Conservation (phyloP, 2,888 invertebrate genomes). For the Metacarcinus magister region DNA sequence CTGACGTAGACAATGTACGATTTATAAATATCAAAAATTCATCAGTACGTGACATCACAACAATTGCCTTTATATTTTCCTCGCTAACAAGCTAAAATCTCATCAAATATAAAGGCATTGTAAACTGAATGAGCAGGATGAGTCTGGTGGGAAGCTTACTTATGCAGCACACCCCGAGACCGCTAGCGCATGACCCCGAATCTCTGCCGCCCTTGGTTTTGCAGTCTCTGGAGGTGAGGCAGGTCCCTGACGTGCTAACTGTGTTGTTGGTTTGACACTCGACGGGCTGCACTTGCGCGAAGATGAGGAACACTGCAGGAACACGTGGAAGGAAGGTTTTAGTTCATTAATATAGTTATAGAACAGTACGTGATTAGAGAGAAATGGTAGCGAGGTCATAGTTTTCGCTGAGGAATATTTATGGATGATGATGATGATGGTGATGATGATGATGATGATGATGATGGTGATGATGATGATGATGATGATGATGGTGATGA, state of each 20-base stretch:
- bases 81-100: no score
- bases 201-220: constrained; percentile 89
- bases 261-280: constrained; percentile 67
- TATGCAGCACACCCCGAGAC: constrained; percentile 92
- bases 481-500: not conserved
- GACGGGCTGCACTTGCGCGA: constrained; percentile 64
- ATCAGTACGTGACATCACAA: no score
- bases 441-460: not conserved
- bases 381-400: no score
- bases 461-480: not conserved
- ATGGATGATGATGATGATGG: not conserved
- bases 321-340: not conserved
- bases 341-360: not conserved
- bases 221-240: constrained; percentile 91
- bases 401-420: not conserved
- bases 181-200: constrained; percentile 90
- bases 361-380: not conserved
- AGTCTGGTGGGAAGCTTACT: constrained; percentile 87
- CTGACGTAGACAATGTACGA: no score
- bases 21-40: no score
- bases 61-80: no score
- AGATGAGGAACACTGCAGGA: constrained; percentile 74
- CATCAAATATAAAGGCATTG: no score
- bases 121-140: no score
- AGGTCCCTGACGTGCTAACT: constrained; percentile 88